phyloP scores from a whole-genome alignment of 2,888 invertebrate species.

The Asteroscopus sphinx region DNA sequence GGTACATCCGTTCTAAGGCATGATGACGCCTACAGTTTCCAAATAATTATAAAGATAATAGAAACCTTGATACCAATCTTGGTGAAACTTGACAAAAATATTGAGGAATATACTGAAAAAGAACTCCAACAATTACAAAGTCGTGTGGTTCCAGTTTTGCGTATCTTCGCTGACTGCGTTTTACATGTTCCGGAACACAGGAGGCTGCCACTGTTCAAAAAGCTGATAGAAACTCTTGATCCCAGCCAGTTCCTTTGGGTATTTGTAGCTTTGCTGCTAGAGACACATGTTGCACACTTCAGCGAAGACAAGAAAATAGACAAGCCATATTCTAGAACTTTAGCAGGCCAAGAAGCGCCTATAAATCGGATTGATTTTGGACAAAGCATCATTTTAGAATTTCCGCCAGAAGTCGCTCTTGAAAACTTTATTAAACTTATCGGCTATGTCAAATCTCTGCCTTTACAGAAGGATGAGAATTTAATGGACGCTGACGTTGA shows the following conservation, averaged over 20 bases:
- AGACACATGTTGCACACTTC: conserved; percentile 91
- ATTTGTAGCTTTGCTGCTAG: conserved; percentile 92
- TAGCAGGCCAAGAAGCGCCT: conserved; percentile 83
- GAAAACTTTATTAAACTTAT: conserved; percentile 92
- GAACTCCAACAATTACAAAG: conserved; percentile 80
- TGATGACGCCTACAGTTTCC: conserved; percentile 98
- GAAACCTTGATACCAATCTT: conserved; percentile 97
- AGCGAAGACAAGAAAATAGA: conserved; percentile 83
- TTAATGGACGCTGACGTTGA: conserved; percentile 79
- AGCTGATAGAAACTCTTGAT: conserved; percentile 93
- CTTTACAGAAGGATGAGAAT: conserved; percentile 90
- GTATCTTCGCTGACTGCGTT: conserved; percentile 97
- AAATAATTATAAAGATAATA: conserved; percentile 96
- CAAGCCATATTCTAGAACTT: conserved; percentile 68
- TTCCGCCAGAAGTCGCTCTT: conserved; percentile 91
- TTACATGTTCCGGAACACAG: conserved; percentile 98
- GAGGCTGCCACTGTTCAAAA: conserved; percentile 94
- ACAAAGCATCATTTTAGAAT: conserved; percentile 91
- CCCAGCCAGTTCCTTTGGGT: conserved; percentile 92
- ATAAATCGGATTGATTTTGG: conserved; percentile 92
- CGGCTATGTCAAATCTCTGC: conserved; percentile 91
- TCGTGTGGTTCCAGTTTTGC: conserved; percentile 92
- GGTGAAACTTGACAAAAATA: conserved; percentile 84
- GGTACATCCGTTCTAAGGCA: conserved; percentile 97
- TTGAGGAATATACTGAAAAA: conserved; percentile 76